Base-by-base conservation (phyloP, 2,888 invertebrate species). In the Sclerodermus sp. region DNA sequence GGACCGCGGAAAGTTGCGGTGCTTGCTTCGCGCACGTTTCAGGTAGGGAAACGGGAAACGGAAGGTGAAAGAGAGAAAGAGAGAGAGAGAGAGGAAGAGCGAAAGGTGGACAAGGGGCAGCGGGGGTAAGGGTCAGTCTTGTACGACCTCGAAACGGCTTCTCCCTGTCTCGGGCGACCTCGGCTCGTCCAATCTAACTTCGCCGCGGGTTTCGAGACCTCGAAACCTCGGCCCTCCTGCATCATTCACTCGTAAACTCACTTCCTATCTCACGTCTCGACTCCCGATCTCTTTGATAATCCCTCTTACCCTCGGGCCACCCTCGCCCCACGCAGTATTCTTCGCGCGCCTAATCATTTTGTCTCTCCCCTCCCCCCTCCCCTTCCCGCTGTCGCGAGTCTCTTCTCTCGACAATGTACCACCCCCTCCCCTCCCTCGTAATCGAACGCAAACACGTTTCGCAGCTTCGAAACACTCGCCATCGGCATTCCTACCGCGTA, bases 141-240 rank as follows among this genome's bases (percentile, higher is more conserved):
- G 44, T 39, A 37, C 47, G 41, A 13, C 44, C 46, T 51, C 41
- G 45, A 45, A 31, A 34, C 2, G 17, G 43, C 6, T 13, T 17
- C n/a, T 43, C 18, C 29, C 18, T 41, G 23, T 34, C 34, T 4
- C 34, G 3, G 51, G 46, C 47, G 50, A 55, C 53, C 42, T 47
- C 55, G 45, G 12, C 12, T 2, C 40, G 53, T 60, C 49, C 57
- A 62, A 62, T 62, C 45, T 62, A 62, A 62, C 62, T 62, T 60
- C 17, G 47, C 34, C 46, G 13, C 10, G 29, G 32, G 37, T 18
- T 29, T 30, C 30, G 18, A 32, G 34, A 47, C 15, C 15, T 18
- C 39, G 13, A 29, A 29, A 9, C 44, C 43, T 41, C n/a, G 18
- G 53, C 40, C 45, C 30, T 23, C 42, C 31, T 23, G 46, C 42